phyloP scores from a whole-genome alignment of 2,113 vertebrate species.

The Raja brachyura region DNA sequence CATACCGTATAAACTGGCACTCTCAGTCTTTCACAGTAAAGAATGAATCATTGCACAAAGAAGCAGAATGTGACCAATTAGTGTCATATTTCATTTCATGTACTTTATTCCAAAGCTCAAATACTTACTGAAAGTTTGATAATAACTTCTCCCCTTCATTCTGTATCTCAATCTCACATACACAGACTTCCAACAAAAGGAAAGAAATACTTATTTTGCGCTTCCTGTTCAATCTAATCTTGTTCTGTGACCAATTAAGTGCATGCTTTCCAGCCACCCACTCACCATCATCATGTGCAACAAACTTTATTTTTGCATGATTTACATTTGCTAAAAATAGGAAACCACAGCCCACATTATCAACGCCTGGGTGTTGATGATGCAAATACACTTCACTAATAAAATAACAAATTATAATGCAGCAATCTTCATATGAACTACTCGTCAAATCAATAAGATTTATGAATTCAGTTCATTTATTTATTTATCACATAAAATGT shows the following conservation, averaged over 20 bases:
- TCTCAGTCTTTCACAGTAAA: not conserved
- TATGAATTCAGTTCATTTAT: not conserved
- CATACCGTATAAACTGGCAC: not conserved
- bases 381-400: not conserved
- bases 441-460: not conserved
- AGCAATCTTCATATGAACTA: not conserved
- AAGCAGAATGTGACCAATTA: not conserved
- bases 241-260: not conserved
- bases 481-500: not conserved
- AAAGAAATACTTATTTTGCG: not conserved
- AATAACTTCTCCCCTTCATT: not conserved
- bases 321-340: slow-evolving; percentile 34
- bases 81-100: not conserved
- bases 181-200: not conserved
- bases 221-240: not conserved
- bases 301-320: not conserved
- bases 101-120: not conserved
- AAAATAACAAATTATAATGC: slow-evolving; percentile 16
- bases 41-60: slow-evolving; percentile 19
- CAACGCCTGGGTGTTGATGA: not conserved
- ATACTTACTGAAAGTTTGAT: slow-evolving; percentile 25
- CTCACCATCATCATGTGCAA: not conserved
- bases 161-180: no score
- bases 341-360: not conserved
- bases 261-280: not conserved